Evolutionary conservation across 2,888 invertebrate genomes (phyloP).

Genomic region (Drosophila lacicola): DNA sequence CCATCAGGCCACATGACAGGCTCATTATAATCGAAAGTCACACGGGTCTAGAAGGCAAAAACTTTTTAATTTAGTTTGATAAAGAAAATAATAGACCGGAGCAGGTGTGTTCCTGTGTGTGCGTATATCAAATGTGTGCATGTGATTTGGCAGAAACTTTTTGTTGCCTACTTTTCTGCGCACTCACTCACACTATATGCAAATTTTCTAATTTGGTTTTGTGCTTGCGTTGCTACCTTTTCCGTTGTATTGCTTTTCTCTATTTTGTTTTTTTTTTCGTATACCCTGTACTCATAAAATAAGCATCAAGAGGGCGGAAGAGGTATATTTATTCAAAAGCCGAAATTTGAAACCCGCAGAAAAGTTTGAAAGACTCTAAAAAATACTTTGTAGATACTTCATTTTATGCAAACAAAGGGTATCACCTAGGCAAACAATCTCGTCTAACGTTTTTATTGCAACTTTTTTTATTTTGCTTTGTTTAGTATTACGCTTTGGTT

Average conservation of each 20-base stretch:
- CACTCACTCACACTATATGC: conserved; percentile 63
- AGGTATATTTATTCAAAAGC: background rate
- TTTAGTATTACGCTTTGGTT: conserved; percentile 28
- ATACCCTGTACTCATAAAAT: conserved; percentile 25
- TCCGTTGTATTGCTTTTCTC: conserved; percentile 17
- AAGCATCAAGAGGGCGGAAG: conserved; percentile 1
- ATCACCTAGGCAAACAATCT: background rate
- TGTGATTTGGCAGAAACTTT: conserved; percentile 65
- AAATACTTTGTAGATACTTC: background rate
- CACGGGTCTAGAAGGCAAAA: conserved; percentile 27
- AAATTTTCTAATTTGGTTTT: conserved; percentile 76
- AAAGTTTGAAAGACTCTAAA: too few species aligned
- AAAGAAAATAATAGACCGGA: conserved; percentile 66
- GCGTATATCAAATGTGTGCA: conserved; percentile 54
- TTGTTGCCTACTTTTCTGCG: conserved; percentile 66
- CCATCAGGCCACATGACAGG: conserved; percentile 57
- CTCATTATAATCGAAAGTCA: conserved; percentile 59
- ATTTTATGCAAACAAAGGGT: background rate
- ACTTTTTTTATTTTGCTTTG: conserved; percentile 14
- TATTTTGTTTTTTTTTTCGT: conserved; percentile 30
- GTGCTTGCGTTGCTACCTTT: conserved; percentile 58
- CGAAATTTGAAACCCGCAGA: too few species aligned
- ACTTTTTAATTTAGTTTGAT: conserved; percentile 73
- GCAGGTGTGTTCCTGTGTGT: conserved; percentile 3
- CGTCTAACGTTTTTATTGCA: background rate